phyloP scores from a whole-genome alignment of 1,140 invertebrate species.

The Drosophila funebris region DNA sequence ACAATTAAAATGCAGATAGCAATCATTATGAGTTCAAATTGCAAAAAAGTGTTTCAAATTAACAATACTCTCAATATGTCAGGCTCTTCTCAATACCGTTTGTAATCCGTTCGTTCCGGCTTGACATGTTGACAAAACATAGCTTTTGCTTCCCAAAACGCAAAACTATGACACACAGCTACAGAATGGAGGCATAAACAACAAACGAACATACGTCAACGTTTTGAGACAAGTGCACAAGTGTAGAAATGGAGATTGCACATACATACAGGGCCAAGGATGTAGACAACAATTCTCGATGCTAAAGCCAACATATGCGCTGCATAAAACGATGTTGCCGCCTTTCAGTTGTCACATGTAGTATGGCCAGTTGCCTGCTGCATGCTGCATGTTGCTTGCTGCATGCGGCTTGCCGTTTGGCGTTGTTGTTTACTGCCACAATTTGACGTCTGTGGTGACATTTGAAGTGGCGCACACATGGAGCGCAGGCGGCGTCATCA shows the following conservation, averaged over 20 bases:
- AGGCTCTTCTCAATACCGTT: slow-evolving; percentile 1
- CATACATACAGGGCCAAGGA: background rate
- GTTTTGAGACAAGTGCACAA: slow-evolving; percentile 21
- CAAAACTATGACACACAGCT: slow-evolving; percentile 41
- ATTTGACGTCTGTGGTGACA: slow-evolving; percentile 71
- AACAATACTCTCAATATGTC: background rate
- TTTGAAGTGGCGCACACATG: slow-evolving; percentile 64
- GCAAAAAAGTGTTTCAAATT: slow-evolving; percentile 3
- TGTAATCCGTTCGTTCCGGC: slow-evolving; percentile 1
- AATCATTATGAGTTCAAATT: background rate
- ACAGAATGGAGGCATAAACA: slow-evolving; percentile 3
- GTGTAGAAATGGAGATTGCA: slow-evolving; percentile 1
- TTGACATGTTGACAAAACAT: slow-evolving; percentile 31
- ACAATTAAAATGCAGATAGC: background rate
- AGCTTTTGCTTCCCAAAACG: slow-evolving; percentile 16
- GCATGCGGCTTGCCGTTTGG: slow-evolving; percentile 12
- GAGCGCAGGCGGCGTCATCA: slow-evolving; percentile 12
- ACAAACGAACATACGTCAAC: slow-evolving; percentile 22
- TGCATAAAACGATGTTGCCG: slow-evolving; percentile 23
- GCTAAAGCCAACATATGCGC: slow-evolving; percentile 30
- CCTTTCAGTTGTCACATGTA: slow-evolving; percentile 48
- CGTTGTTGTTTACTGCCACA: slow-evolving; percentile 54
- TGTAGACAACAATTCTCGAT: slow-evolving; percentile 8
- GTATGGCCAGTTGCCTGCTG: slow-evolving; percentile 42
- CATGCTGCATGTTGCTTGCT: background rate